Evolutionary conservation across 2,797 vertebrate species (phyloP).

Genomic region (Sciurus vulgaris): DNA sequence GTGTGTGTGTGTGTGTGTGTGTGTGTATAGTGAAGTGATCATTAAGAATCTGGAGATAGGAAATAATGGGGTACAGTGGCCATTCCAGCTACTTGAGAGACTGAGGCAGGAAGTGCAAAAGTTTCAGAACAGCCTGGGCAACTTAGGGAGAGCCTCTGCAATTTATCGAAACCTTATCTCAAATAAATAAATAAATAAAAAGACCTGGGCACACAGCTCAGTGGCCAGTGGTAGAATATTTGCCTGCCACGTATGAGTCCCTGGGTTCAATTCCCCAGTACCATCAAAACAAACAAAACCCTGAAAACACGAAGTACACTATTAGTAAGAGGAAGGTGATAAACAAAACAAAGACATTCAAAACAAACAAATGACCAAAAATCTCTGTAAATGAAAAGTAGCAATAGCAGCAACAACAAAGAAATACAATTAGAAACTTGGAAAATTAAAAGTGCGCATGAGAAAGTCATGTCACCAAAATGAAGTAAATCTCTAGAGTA

Average conservation of each 20-base stretch:
- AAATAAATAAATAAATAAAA: not conserved
- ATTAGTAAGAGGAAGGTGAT: conserved; percentile 18
- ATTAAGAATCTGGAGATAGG: not conserved
- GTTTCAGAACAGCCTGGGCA: too few relatives aligned
- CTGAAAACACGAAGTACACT: not conserved
- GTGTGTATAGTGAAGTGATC: not conserved
- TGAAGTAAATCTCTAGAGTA: not conserved
- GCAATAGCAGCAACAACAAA: not conserved
- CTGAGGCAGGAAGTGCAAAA: too few relatives aligned
- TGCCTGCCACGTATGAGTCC: too few relatives aligned
- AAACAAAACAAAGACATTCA: not conserved
- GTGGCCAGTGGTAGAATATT: too few relatives aligned
- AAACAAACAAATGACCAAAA: not conserved
- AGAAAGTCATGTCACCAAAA: conserved; percentile 43
- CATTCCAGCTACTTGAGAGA: too few relatives aligned
- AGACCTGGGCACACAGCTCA: not conserved
- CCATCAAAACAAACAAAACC: not conserved
- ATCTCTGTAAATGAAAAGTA: conserved; percentile 12
- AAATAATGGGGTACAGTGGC: too few relatives aligned
- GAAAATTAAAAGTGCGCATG: conserved; percentile 1
- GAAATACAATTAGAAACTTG: conserved; percentile 46
- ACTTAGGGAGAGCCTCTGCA: too few relatives aligned
- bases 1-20: not conserved
- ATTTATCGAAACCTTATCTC: too few relatives aligned
- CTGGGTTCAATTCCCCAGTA: too few relatives aligned